These are phyloP conservation scores for Heliconius cydno DNA, from an alignment of 2,888 invertebrate genomes.

Conservation along the genomic window DNA sequence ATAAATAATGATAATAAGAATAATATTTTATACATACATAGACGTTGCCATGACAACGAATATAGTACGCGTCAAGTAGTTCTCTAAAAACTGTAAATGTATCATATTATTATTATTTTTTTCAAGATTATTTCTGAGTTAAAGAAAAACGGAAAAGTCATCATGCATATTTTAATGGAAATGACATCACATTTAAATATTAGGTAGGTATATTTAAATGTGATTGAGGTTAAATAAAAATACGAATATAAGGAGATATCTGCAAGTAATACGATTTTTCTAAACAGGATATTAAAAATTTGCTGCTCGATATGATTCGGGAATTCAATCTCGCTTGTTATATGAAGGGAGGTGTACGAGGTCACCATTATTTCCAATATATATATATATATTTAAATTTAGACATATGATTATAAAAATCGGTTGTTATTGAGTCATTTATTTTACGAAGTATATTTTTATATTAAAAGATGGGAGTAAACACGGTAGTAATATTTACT, in stretches of 20 bases:
- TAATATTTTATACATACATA: no score
- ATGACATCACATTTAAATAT: neutral
- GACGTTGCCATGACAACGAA: no score
- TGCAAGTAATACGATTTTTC: conserved; percentile 26
- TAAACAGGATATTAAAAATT: conserved; percentile 44
- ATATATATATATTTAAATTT: neutral
- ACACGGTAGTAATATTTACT: neutral
- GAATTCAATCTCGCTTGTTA: conserved; percentile 39
- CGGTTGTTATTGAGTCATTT: neutral
- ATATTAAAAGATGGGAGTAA: neutral
- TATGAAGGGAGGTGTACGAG: conserved; percentile 25
- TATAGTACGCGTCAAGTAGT: no score
- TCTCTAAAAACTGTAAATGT: no score
- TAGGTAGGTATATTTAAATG: neutral
- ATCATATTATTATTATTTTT: no score
- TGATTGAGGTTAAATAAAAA: neutral
- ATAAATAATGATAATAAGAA: no score
- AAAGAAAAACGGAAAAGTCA: no score
- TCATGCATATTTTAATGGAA: no score
- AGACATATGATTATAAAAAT: neutral
- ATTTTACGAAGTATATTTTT: neutral
- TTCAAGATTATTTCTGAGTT: no score
- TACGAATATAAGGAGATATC: neutral
- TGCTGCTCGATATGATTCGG: conserved; percentile 29
- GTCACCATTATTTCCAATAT: conserved; percentile 14